Conservation (phyloP, 2,113 vertebrate genomes). For the Aythya baeri region DNA sequence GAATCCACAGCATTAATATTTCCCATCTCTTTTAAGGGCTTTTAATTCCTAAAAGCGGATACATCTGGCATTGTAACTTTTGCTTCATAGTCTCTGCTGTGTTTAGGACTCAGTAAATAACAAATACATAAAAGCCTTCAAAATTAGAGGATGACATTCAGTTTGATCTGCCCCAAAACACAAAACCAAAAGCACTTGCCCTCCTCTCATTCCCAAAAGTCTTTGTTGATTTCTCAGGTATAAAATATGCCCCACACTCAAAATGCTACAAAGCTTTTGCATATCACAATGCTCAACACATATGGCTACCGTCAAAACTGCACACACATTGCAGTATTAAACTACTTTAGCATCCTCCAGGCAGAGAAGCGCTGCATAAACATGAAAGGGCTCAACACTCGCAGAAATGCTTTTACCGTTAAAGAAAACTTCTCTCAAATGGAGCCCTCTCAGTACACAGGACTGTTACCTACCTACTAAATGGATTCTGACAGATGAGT, state of each 20-base stretch:
- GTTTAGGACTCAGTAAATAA: background rate
- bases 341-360: background rate
- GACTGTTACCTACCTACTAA: constrained; percentile 34
- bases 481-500: constrained; percentile 3
- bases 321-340: background rate
- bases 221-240: background rate
- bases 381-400: constrained; percentile 13
- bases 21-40: background rate
- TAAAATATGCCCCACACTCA: background rate
- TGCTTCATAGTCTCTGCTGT: background rate
- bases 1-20: background rate
- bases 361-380: background rate
- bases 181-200: background rate
- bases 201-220: background rate
- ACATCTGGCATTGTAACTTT: background rate
- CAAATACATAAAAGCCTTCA: background rate
- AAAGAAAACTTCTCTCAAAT: background rate
- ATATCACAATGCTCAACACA: background rate
- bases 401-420: constrained; percentile 7
- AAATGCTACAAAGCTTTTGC: background rate
- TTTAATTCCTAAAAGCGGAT: background rate
- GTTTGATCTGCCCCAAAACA: background rate
- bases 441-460: background rate
- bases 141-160: background rate
- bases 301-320: background rate